Conservation (phyloP, 2,797 vertebrate species). For the Macropodus opercularis region DNA sequence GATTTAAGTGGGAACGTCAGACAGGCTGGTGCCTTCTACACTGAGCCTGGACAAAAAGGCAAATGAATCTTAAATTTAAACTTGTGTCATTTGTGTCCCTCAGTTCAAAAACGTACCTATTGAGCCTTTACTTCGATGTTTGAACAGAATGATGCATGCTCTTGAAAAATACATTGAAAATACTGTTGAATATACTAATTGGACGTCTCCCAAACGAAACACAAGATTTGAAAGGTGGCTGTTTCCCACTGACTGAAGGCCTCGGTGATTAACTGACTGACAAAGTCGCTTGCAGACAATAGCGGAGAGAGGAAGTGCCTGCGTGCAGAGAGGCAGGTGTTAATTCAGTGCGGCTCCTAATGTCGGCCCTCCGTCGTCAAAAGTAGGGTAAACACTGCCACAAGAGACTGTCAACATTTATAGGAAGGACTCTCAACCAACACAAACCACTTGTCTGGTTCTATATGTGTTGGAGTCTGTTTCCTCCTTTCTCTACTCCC, state of each 20-base stretch:
- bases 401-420: constrained; percentile 65
- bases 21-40: background rate
- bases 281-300: constrained; percentile 53
- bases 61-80: background rate
- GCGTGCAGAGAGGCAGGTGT: constrained; percentile 61
- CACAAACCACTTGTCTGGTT: constrained; percentile 49
- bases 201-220: background rate
- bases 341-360: constrained; percentile 54
- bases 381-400: constrained; percentile 62
- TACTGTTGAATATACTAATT: constrained; percentile 1
- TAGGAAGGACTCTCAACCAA: constrained; percentile 54
- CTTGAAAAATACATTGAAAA: background rate
- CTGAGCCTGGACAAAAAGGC: background rate
- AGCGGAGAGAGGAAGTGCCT: constrained; percentile 45
- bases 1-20: background rate
- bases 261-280: constrained; percentile 51
- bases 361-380: constrained; percentile 53
- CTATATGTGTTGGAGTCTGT: constrained; percentile 38
- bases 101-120: too few species aligned
- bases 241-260: constrained; percentile 34
- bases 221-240: constrained; percentile 5
- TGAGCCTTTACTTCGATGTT: background rate
- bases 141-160: too few species aligned
- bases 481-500: constrained; percentile 23
- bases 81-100: too few species aligned